A percentile compares a stretch with the other conserved stretches of the same genome.
These are phyloP conservation scores for Ondatra zibethicus DNA, from an alignment of 2,113 vertebrate species.

Conservation along the genomic window DNA sequence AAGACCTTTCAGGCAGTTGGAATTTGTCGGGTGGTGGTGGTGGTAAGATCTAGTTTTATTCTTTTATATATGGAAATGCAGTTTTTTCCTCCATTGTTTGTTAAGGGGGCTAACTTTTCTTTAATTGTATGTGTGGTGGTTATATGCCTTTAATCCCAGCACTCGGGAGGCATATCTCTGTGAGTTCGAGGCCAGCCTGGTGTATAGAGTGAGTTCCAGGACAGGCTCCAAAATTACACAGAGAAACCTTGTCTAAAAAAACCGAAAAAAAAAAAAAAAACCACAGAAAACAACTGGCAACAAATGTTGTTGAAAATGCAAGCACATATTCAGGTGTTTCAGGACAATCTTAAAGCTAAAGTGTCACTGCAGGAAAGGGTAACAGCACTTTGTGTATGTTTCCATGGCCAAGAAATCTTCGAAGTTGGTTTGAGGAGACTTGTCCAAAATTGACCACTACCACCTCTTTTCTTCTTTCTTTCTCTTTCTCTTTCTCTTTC, in stretches of 20 bases:
- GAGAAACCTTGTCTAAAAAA: neutral
- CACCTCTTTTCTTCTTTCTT: neutral
- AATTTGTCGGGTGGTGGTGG: neutral
- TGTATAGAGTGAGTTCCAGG: neutral
- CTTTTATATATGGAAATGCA: neutral
- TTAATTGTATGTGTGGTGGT: neutral
- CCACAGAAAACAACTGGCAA: neutral
- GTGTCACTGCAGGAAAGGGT: neutral
- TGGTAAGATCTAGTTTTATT: neutral
- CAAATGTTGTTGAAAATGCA: neutral
- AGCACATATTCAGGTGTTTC: neutral
- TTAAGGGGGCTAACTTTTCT: neutral
- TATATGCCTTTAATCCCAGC: neutral
- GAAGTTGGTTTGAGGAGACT: neutral
- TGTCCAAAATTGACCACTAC: neutral
- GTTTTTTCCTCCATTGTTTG: neutral
- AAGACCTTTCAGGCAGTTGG: neutral
- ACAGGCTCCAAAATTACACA: neutral
- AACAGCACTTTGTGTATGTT: neutral
- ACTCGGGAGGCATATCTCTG: neutral
- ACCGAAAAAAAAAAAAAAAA: neutral
- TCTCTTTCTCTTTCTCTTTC: no score
- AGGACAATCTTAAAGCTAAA: neutral
- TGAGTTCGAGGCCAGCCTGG: neutral
- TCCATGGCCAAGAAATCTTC: neutral